Evolutionary conservation across 2,797 vertebrate species (phyloP), one percentile per base, ranked within the genome.

Genomic region (Tapirus indicus): DNA sequence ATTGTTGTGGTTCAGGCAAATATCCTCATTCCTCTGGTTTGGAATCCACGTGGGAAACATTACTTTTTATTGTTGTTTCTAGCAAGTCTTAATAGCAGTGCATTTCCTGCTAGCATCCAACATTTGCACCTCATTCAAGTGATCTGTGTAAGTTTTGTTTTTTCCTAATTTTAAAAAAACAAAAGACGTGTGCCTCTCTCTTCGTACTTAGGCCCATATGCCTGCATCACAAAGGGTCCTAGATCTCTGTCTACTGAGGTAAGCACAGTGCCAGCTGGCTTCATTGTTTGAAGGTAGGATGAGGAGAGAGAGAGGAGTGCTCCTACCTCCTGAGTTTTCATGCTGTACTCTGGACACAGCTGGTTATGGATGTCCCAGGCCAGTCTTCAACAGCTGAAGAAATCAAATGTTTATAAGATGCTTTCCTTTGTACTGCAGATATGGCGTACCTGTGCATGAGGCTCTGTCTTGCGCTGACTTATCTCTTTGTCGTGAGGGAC

Each of bases 51-150:
- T 25, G 91, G 92, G 93, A 90, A 93, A 38, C 68, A 72, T 88
- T 92, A 95, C 79, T 82, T 92, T 44, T 44, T 86, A 69, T 66
- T 77, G 72, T 86, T 96, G 93, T 92, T 97, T 95, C 94, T 96
- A 94, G 64, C 54, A 71, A 66, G 49, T 90, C 79, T 91, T 87
- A 86, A 52, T 68, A 93, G 82, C 49, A 68, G 2, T 13, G 5
- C 52, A 8, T 95, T 95, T 86, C 80, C 71, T 23, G 1, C 56
- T 56, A 88, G 75, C 68, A 86, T 47, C n/a, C 71, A 68, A 25
- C 44, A 44, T 91, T 90, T 72, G n/a, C 85, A 87, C 68, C 68
- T 96, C 89, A 79, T 87, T 35, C 21, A 11, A 96, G 71, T 27
- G 58, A 35, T 29, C n/a, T n/a, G 32, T 66, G 79, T 41, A 35